Evolutionary conservation across 92 coral and sea anemone species (phyloP), one percentile per base, ranked within the genome.

Genomic region (Zoanthus sociatus): DNA sequence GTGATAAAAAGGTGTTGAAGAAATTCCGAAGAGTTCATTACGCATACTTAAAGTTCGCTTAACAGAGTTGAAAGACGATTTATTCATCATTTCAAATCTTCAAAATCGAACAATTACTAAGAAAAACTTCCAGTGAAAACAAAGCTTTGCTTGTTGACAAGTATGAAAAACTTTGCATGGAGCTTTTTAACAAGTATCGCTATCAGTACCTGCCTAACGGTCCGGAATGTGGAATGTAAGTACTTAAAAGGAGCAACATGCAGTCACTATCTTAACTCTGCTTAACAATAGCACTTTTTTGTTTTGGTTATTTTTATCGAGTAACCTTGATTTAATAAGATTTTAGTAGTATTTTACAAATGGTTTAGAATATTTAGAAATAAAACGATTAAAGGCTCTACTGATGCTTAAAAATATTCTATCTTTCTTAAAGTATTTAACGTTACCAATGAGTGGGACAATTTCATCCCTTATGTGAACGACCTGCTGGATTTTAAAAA

Each of bases 161-260:
- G 60, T 18, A 81, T 81, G 85, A 50, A 67, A 45, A 66, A 30
- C 71, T 81, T 67, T 32, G 60, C 15, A 45, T 66, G 74, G 20
- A 64, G 5, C 20, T 64, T 63, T 45, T 64, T 81, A 67, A 81
- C 60, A 12, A 33, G 30, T 18, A 45, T 81, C 47, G 74, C 66
- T 81, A 67, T 67, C 85, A 67, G 0, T 26, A 26, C 75, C 85
- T 66, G 16, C 21, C 44, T 81, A 81, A 81, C 66, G 75, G 75
- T 53, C 21, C 60, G n/a, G 13, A 73, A 81, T 46, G 75, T 81
- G 74, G 70, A 51, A 18, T 66, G 85, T 81, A 81, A 81, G 85
- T 66, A 81, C 75, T 64, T 8, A 9, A 0, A 1, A 20, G 13
- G 1, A 7, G 31, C 10, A 46, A 20, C 42, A 69, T 13, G 2